Percentiles rank a stretch among this genome's conserved stretches.
Evolutionary conservation across 2,113 vertebrate species (phyloP).

Genomic region (Cercocebus atys): DNA sequence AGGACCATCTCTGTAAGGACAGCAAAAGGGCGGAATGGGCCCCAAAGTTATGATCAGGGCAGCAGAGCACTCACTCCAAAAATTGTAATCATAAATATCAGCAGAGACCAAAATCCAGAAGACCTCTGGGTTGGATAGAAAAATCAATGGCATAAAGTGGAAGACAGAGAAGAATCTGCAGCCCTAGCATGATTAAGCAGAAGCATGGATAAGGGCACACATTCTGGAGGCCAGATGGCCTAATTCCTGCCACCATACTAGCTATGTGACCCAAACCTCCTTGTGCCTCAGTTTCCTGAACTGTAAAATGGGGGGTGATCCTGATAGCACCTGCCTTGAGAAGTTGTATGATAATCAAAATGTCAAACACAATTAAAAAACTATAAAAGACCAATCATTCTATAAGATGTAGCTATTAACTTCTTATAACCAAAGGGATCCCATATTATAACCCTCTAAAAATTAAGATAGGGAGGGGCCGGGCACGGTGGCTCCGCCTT

Average conservation of each 20-base stretch:
- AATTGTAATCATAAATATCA: not conserved
- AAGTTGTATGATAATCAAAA: not conserved
- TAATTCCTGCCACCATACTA: accelerated
- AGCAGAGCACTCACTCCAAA: not conserved
- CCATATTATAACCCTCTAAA: not conserved
- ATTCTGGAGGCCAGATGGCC: not conserved
- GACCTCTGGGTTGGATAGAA: not conserved
- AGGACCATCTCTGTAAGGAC: not conserved
- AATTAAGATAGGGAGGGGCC: not conserved
- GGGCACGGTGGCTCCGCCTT: too few relatives aligned
- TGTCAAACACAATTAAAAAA: too few relatives aligned
- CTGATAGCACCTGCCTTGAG: too few relatives aligned
- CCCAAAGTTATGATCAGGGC: not conserved
- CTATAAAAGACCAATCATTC: not conserved
- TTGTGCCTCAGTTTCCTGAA: not conserved
- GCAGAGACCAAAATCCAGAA: not conserved
- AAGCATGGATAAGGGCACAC: accelerated
- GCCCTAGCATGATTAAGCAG: accelerated
- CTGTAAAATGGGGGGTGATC: not conserved
- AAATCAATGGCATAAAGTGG: not conserved
- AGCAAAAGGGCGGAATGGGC: not conserved
- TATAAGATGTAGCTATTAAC: too few relatives aligned
- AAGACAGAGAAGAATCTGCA: not conserved
- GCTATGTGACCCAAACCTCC: not conserved
- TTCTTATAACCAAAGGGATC: not conserved